Conservation (phyloP, 2,113 vertebrate genomes). For the Tapirus terrestris region DNA sequence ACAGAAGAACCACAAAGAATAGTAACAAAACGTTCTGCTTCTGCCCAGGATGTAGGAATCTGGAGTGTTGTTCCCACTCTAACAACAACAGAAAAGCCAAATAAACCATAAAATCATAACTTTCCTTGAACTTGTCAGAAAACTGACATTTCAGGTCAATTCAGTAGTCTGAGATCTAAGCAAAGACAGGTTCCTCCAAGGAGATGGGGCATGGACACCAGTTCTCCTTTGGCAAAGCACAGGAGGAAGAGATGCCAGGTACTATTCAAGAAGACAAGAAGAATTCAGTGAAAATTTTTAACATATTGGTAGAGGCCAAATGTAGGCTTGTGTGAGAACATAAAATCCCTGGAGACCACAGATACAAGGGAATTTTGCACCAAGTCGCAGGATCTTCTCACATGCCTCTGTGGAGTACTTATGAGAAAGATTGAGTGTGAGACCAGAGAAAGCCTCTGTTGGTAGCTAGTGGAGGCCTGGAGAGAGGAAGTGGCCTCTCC, state of each 20-base stretch:
- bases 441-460: background rate
- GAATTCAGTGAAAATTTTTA: background rate
- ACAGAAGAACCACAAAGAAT: background rate
- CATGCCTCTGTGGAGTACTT: background rate
- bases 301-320: background rate
- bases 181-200: background rate
- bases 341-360: background rate
- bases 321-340: background rate
- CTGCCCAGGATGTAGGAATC: background rate
- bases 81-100: background rate
- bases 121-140: constrained; percentile 2
- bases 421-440: background rate
- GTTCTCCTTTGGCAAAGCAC: background rate
- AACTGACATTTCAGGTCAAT: background rate
- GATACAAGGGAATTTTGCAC: background rate
- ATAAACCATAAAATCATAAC: background rate
- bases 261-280: background rate
- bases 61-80: background rate
- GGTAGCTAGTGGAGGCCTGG: background rate
- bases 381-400: background rate
- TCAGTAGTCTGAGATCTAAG: background rate
- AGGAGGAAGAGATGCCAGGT: background rate
- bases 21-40: background rate
- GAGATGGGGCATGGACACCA: background rate
- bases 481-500: background rate